These are phyloP conservation scores for Clarias platycephalus DNA, from an alignment of 2,797 vertebrate species.

Conservation along the genomic window DNA sequence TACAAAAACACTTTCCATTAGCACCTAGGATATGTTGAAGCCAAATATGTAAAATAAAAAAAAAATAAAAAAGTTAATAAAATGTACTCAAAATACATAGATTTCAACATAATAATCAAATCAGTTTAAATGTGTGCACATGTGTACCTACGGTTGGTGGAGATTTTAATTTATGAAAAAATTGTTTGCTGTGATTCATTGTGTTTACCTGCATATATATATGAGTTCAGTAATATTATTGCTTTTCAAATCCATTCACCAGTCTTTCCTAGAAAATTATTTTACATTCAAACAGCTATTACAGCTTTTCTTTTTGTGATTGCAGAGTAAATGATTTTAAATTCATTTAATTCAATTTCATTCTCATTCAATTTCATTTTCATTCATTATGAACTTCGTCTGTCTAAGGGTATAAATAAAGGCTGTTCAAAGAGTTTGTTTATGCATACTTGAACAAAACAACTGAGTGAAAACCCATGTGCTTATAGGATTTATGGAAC, in stretches of 20 bases:
- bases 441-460: not conserved
- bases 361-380: not conserved
- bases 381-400: not conserved
- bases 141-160: not conserved
- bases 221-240: conserved; percentile 4
- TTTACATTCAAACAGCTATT: not conserved
- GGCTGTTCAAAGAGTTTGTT: not conserved
- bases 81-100: not conserved
- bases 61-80: not conserved
- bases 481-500: not conserved
- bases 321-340: not conserved
- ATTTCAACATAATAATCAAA: not conserved
- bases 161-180: not conserved
- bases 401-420: not conserved
- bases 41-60: not conserved
- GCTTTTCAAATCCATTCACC: not conserved
- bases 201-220: not conserved
- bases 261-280: not conserved
- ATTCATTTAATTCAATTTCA: not conserved
- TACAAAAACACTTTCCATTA: not conserved
- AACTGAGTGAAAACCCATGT: too few species aligned
- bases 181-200: not conserved
- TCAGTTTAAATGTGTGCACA: not conserved
- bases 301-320: not conserved
- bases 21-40: too few species aligned